phyloP scores from a whole-genome alignment of 2,797 vertebrate genomes.

The Hyperoplus lanceolatus region DNA sequence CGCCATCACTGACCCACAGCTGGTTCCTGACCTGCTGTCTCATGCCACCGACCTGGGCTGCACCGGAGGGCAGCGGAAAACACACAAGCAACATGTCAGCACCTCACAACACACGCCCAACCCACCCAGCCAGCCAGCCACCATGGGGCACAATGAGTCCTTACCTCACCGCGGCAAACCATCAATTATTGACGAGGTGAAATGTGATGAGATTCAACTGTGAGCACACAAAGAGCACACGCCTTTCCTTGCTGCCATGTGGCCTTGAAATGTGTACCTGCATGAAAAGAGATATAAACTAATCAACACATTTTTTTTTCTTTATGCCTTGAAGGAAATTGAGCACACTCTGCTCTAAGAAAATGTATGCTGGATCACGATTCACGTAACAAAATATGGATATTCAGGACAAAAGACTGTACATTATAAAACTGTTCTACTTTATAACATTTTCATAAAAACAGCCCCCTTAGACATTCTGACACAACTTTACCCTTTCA shows the following conservation, averaged over 20 bases:
- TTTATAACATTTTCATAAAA: too few species aligned
- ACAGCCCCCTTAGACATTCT: neutral
- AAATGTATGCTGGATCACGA: neutral
- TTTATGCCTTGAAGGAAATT: neutral
- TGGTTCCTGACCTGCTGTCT: conserved; percentile 70
- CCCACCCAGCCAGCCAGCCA: conserved; percentile 24
- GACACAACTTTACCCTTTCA: neutral
- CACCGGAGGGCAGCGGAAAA: conserved; percentile 53
- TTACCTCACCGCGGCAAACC: conserved; percentile 72
- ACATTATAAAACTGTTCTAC: neutral
- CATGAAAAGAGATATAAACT: neutral
- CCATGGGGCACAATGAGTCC: conserved; percentile 63
- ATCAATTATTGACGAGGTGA: conserved; percentile 83
- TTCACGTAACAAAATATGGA: neutral
- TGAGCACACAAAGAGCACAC: conserved; percentile 72
- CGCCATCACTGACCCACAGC: conserved; percentile 55
- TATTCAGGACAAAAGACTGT: neutral
- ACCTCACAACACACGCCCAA: conserved; percentile 39
- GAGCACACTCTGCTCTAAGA: neutral
- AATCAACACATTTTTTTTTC: conserved; percentile 14
- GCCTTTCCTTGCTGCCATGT: conserved; percentile 33
- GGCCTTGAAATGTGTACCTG: conserved; percentile 22
- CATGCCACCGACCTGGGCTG: conserved; percentile 46
- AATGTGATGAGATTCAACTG: conserved; percentile 75
- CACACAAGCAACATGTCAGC: conserved; percentile 77